These are phyloP conservation scores for Brachirus orientalis DNA, from an alignment of 2,113 vertebrate genomes.

Conservation along the genomic window DNA sequence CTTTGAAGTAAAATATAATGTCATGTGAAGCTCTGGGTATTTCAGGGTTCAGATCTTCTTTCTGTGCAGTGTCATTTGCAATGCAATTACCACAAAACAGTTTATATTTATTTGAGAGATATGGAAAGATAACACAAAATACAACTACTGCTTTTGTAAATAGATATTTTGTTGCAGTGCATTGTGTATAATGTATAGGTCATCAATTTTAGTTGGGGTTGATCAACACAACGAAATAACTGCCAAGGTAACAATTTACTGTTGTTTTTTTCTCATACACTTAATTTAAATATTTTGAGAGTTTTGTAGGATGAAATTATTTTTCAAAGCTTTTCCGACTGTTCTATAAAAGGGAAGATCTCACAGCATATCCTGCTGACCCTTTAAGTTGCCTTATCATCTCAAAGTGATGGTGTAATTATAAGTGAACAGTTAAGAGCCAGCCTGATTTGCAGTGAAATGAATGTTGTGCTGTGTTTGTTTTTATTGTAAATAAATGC, in stretches of 20 bases:
- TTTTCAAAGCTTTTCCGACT: slow-evolving; percentile 50
- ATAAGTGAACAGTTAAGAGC: slow-evolving; percentile 14
- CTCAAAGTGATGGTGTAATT: slow-evolving; percentile 41
- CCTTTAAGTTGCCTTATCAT: slow-evolving; percentile 74
- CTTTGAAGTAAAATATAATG: slow-evolving; percentile 53
- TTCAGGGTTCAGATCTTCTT: slow-evolving; percentile 49
- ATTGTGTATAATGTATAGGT: slow-evolving; percentile 40
- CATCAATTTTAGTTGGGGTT: slow-evolving; percentile 32
- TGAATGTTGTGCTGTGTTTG: slow-evolving; percentile 69
- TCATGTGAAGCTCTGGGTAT: slow-evolving; percentile 44
- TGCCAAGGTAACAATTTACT: slow-evolving; percentile 53
- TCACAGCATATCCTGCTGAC: slow-evolving; percentile 51
- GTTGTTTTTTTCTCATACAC: slow-evolving; percentile 29
- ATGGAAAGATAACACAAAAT: slow-evolving; percentile 33
- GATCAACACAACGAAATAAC: slow-evolving; percentile 40
- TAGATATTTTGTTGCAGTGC: slow-evolving; percentile 46
- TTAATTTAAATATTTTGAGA: slow-evolving; percentile 52
- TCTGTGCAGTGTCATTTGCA: slow-evolving; percentile 49
- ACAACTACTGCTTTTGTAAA: slow-evolving; percentile 73
- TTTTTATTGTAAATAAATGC: slow-evolving; percentile 75
- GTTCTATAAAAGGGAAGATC: slow-evolving; percentile 63
- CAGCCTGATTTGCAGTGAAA: slow-evolving; percentile 63
- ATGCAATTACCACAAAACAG: slow-evolving; percentile 47
- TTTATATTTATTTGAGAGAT: slow-evolving; percentile 62
- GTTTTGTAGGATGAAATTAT: slow-evolving; percentile 51